Evolutionary conservation across 2,888 invertebrate genomes (phyloP), one percentile per base, ranked within the genome.

Genomic region (Sclerodermus sp.): DNA sequence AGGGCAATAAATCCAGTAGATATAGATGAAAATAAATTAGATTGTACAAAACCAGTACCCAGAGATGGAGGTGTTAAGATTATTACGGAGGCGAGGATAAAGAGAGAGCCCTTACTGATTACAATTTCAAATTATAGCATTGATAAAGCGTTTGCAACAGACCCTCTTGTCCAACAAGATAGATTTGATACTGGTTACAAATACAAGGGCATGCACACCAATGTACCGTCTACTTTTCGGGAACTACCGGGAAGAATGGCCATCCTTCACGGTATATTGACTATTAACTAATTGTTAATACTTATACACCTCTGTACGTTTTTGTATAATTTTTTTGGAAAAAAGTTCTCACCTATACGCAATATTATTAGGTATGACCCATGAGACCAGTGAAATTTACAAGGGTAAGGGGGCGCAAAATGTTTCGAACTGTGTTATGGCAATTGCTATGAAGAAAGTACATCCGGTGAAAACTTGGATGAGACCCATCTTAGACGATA

Each of bases 401-500:
- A 73, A 69, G 16, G 66, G 60, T 0, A 71, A 71, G 34, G 76
- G 75, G 0, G 59, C 55, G 0, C 75, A 76, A 36, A 74, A 66
- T 23, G 64, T 69, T 1, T 65, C 66, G 0, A 72, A 70, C 48
- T 76, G 76, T 47, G 60, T 68, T 1, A 56, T 68, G 55, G 61
- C 75, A 0, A 64, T 75, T 8, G 68, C 58, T 1, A 69, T 67
- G 68, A 73, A 68, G 40, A 65, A 58, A 18, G 45, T 69, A 0
- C 53, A 67, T 34, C 71, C 74, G 0, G 71, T 71, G 2, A 69
- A 64, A 37, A 68, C 70, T 0, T 77, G 77, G 77, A 18, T 67
- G 9, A 63, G 73, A 3, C 53, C 68, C 3, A 71, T 57, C 38
- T 41, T 77, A 12, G 76, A 77, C 18, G 63, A 71, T 17, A 66